phyloP scores from a whole-genome alignment of 1,140 invertebrate species.

The Lucilia sericata region DNA sequence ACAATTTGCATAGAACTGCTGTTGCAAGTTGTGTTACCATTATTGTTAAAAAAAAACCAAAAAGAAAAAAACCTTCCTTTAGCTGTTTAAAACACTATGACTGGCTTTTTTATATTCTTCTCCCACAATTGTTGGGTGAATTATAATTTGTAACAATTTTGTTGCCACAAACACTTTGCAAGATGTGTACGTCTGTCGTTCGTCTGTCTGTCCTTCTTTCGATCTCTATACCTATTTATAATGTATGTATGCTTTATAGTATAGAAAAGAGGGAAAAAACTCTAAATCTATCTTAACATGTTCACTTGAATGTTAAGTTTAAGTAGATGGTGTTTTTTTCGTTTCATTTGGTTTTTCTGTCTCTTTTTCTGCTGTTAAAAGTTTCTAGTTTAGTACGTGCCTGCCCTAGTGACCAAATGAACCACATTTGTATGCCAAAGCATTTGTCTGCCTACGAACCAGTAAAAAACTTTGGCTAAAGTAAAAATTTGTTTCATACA shows the following conservation, averaged over 20 bases:
- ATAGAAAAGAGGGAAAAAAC: too few relatives aligned
- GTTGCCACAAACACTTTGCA: constrained; percentile 26
- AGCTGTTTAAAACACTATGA: background rate
- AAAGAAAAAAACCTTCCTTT: background rate
- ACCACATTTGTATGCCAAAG: constrained; percentile 42
- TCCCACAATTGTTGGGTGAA: constrained; percentile 31
- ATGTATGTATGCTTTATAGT: constrained; percentile 1
- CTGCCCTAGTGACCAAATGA: constrained; percentile 43
- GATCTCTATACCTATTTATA: background rate
- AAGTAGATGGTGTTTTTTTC: background rate
- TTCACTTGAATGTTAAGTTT: constrained; percentile 15
- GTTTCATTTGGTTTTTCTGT: background rate
- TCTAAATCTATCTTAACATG: background rate
- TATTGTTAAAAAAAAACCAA: background rate
- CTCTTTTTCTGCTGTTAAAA: background rate
- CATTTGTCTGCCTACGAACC: constrained; percentile 36
- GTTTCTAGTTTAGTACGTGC: constrained; percentile 33
- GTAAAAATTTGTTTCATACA: background rate
- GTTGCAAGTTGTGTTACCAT: background rate
- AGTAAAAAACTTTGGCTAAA: background rate
- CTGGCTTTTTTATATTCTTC: constrained; percentile 5
- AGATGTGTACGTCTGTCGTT: background rate
- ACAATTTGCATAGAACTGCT: constrained; percentile 31
- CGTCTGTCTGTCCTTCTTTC: background rate
- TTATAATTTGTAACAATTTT: constrained; percentile 44